Base-by-base conservation (phyloP, 2,113 vertebrate genomes). In the Murina feae region DNA sequence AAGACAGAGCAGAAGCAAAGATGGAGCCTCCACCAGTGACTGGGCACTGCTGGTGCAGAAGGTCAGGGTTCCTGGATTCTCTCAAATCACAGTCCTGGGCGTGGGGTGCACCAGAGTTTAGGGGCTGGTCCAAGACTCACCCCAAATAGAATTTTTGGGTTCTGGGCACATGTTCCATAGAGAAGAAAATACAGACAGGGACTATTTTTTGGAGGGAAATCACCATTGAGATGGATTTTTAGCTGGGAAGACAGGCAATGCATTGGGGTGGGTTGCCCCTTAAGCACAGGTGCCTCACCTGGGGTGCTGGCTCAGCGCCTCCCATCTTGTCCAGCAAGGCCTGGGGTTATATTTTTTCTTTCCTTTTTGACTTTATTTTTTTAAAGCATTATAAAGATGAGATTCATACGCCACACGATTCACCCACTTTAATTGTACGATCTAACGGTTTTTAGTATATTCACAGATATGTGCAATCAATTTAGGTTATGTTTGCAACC, bases 231-330 rank as follows among this genome's bases (percentile, higher is more conserved):
- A 44, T 9, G 66, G 18, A 6, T 51, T 71, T 76, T 66, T 25
- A 84, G 20, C 53, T 28, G 30, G 63, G 66, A 88, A 87, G 78
- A 12, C 20, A 4, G 6, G 1, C 8, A 68, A 42, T 21, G 2
- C 6, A 0, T 2, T 4, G 5, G 1, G 3, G 3, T 8, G 63
- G 63, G 14, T 49, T 14, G 7, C 51, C 37, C 23, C 0, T 2
- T 1, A 55, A n/a, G 37, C n/a, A 25, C 14, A 8, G 37, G 30
- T 18, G 9, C 2, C 55, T 49, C 18, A 1, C 23, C 17, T 8
- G 17, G 81, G 13, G 9, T 6, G 9, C 42, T 23, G 18, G 21
- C 65, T 30, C 17, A 1, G 6, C 5, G n/a, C 6, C 44, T 39
- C 39, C 28, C 9, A 5, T 11, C 79, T 17, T 18, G 10, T 32